These are phyloP conservation scores for Drosophila baimaii DNA, from an alignment of 1,140 invertebrate species.

Conservation along the genomic window DNA sequence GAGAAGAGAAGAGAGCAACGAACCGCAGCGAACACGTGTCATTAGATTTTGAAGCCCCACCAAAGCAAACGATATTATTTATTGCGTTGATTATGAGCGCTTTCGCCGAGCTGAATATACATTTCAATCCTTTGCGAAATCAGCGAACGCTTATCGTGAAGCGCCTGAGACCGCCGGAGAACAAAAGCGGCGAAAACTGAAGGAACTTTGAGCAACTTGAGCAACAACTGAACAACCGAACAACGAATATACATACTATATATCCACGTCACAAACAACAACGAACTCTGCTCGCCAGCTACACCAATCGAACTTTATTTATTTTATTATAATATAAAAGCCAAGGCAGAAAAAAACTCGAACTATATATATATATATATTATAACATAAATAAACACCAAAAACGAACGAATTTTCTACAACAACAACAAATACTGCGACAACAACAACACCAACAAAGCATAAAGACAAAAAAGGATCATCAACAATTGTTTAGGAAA, in stretches of 20 bases:
- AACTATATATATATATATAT: constrained; percentile 18
- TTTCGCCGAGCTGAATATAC: constrained; percentile 52
- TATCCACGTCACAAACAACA: constrained; percentile 34
- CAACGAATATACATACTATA: constrained; percentile 19
- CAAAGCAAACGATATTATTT: constrained; percentile 35
- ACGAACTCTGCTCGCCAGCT: constrained; percentile 53
- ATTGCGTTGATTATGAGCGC: constrained; percentile 70
- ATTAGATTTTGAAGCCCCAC: constrained; percentile 30
- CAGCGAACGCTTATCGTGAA: constrained; percentile 66
- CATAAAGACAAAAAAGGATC: constrained; percentile 61
- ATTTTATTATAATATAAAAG: constrained; percentile 21
- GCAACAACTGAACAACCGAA: constrained; percentile 22
- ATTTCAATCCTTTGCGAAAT: constrained; percentile 78
- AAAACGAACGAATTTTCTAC: constrained; percentile 70
- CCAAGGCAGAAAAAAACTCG: constrained; percentile 52
- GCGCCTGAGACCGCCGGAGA: constrained; percentile 72
- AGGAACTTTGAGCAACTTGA: background rate
- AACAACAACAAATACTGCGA: constrained; percentile 34
- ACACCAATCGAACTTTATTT: constrained; percentile 57
- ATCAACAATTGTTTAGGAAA: constrained; percentile 31
- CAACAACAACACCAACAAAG: constrained; percentile 38
- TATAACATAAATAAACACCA: constrained; percentile 28
- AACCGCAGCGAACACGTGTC: constrained; percentile 40
- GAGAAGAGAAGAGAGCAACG: background rate
- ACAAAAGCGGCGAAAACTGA: constrained; percentile 11